phyloP scores from a whole-genome alignment of 92 coral and sea anemone genomes.

The Parazoanthus swiftii region DNA sequence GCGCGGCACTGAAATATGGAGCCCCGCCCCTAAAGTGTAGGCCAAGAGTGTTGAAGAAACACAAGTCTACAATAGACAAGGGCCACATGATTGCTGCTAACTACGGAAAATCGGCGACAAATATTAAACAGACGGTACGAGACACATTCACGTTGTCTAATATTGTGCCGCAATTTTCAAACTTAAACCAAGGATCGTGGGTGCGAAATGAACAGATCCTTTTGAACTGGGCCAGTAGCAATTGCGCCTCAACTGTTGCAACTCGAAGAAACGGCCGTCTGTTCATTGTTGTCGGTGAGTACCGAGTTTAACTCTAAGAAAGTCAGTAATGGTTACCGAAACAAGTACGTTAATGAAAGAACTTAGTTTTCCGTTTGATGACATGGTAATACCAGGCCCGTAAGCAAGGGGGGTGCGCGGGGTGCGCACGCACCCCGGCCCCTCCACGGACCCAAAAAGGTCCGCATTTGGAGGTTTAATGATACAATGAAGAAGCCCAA shows the following conservation, averaged over 20 bases:
- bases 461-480: too few relatives aligned
- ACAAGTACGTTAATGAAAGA: too few relatives aligned
- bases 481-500: too few relatives aligned
- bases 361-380: too few relatives aligned
- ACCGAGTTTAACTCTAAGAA: too few relatives aligned
- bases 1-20: slow-evolving; percentile 1
- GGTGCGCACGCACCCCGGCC: too few relatives aligned
- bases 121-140: neutral
- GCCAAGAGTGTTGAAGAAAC: neutral
- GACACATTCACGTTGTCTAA: neutral
- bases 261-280: slow-evolving; percentile 2
- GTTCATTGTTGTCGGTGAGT: slow-evolving; percentile 19
- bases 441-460: too few relatives aligned
- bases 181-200: neutral
- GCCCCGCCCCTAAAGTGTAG: neutral
- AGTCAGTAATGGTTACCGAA: too few relatives aligned
- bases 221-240: slow-evolving; percentile 6
- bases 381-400: too few relatives aligned
- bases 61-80: neutral
- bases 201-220: neutral
- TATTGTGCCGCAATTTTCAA: neutral
- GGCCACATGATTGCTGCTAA: slow-evolving; percentile 13
- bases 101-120: slow-evolving; percentile 19
- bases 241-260: neutral
- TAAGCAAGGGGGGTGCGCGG: too few relatives aligned